These are phyloP conservation scores for Micrasema minimum DNA, from an alignment of 1,140 invertebrate species.

Conservation along the genomic window DNA sequence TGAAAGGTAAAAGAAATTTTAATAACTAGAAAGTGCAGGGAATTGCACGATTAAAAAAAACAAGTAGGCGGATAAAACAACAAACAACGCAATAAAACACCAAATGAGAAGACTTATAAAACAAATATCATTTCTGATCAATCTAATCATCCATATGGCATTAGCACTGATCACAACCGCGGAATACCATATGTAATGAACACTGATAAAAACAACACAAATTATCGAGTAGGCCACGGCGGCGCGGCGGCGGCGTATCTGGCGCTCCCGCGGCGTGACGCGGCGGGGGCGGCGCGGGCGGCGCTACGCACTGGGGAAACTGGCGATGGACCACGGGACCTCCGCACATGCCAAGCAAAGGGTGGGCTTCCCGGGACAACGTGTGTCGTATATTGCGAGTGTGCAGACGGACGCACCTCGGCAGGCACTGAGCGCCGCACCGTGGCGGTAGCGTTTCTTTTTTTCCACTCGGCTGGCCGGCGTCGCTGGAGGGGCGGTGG, in stretches of 20 bases:
- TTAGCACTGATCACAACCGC: no score
- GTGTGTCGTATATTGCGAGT: neutral
- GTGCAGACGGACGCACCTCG: conserved; percentile 40
- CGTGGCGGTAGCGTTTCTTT: conserved; percentile 49
- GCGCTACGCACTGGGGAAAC: neutral
- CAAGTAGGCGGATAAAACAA: neutral
- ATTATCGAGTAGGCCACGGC: neutral
- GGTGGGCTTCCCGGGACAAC: neutral
- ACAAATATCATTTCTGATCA: no score
- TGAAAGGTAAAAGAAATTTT: conserved; percentile 32
- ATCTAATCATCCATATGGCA: no score
- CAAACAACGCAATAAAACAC: no score
- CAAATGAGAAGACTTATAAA: no score
- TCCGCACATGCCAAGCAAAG: neutral
- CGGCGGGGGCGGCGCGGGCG: neutral
- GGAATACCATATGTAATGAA: no score
- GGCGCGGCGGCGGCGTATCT: no score
- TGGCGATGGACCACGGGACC: no score
- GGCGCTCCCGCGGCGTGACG: neutral
- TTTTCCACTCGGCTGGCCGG: conserved; percentile 46
- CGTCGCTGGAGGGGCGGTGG: conserved; percentile 33
- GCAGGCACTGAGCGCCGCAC: conserved; percentile 47
- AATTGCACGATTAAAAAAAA: no score
- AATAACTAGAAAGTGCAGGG: conserved; percentile 13
- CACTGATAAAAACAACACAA: no score